Base-by-base conservation (phyloP, 2,113 vertebrate species). In the Girardinichthys multiradiatus region DNA sequence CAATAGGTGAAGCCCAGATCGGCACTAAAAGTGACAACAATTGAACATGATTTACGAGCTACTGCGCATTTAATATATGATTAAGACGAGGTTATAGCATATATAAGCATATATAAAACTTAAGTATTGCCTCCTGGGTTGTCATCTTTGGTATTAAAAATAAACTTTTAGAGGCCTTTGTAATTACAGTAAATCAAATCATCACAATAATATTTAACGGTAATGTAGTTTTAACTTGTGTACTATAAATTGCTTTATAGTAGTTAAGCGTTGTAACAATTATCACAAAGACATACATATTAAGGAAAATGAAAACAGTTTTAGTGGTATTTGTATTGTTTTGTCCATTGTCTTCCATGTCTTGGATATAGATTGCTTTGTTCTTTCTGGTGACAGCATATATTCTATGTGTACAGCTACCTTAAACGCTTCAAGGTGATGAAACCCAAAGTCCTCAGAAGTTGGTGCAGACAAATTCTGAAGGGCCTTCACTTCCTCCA, bases 401-500 rank as follows among this genome's bases (percentile, higher is more conserved):
- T 61, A 2, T n/a, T 63, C 19, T 72, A 29, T 66, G n/a, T 77
- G 0, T 57, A 73, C 85, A 98, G 97, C 76, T 99, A 99, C 87
- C 94, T 99, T 67, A 99, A 98, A 85, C 95, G 97, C 72, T 99
- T 99, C 89, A 99, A 99, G 89, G 96, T 98, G 86, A 99, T 99
- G 97, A 99, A 99, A 83, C 97, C 97, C 33, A 99, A 99, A 73
- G 96, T 99, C 35, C 89, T 99, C 82, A 95, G 97, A 76, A 99
- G 97, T 78, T 99, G 97, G 97, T 99, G 97, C 69, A 86, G 97
- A 39, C 97, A 99, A 80, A 99, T 99, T 84, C 90, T 99, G 72
- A 99, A 99, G 89, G 97, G 97, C 0, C 93, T 99, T 39, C 97
- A 99, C 24, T 99, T 99, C 83, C 95, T 99, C 57, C 97, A 99